A percentile compares a stretch with the other conserved stretches of the same genome.
Evolutionary conservation across 2,113 vertebrate genomes (phyloP).

Genomic region (Sinocyclocheilus anshuiensis): DNA sequence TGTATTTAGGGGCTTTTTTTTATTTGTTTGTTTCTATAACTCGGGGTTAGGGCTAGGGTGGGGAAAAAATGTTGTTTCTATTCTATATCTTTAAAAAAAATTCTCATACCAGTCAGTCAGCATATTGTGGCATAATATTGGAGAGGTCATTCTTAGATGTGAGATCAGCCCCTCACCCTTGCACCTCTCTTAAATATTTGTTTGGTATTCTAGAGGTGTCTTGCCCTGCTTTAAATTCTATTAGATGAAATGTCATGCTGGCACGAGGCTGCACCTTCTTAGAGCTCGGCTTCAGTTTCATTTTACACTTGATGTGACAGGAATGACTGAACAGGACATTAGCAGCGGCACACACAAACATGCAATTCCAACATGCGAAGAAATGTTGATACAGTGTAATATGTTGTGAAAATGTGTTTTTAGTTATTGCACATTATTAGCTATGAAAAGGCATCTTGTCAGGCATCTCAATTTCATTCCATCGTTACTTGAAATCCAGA

Average conservation of each 20-base stretch:
- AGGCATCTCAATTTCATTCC: background rate
- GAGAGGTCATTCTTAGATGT: conserved; percentile 13
- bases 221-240: conserved; percentile 37
- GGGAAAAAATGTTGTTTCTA: too few species aligned
- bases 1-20: too few species aligned
- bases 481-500: background rate
- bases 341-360: background rate
- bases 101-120: too few species aligned
- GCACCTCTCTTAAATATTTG: conserved; percentile 12
- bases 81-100: too few species aligned
- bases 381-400: background rate
- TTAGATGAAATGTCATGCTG: conserved; percentile 35
- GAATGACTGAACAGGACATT: background rate
- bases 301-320: conserved; percentile 43
- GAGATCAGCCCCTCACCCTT: conserved; percentile 31
- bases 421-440: background rate
- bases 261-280: background rate
- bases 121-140: background rate
- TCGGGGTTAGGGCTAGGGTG: too few species aligned
- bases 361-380: background rate
- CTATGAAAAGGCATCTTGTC: background rate
- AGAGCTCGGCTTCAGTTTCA: conserved; percentile 22
- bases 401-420: background rate
- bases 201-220: conserved; percentile 38
- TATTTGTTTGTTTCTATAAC: too few species aligned